Conservation (phyloP, 64 coral and sea anemone genomes). For the Acropora yongei region DNA sequence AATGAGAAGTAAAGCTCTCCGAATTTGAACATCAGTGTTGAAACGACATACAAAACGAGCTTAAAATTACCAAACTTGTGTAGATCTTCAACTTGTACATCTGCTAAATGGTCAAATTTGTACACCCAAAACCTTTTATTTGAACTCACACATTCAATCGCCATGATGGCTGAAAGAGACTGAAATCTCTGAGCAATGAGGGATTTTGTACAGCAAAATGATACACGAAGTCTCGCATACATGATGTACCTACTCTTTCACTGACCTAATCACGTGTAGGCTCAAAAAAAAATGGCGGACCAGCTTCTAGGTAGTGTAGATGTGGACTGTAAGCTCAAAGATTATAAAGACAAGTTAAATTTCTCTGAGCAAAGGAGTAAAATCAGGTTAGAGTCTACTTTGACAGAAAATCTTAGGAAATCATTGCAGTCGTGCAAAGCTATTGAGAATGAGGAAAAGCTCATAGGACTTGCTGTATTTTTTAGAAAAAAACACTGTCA, state of each 20-base stretch:
- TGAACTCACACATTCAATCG: not conserved
- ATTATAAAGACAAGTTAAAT: not conserved
- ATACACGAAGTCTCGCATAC: too few relatives aligned
- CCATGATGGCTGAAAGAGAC: too few relatives aligned
- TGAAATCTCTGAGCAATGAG: too few relatives aligned
- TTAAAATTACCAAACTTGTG: constrained; percentile 44
- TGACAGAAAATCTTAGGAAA: constrained; percentile 61
- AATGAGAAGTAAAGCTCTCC: constrained; percentile 1
- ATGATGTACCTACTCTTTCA: too few relatives aligned
- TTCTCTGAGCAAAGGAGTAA: constrained; percentile 34
- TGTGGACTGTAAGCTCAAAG: too few relatives aligned
- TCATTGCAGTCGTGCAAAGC: constrained; percentile 66
- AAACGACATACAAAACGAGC: not conserved
- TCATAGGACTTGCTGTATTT: constrained; percentile 60
- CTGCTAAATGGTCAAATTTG: constrained; percentile 34
- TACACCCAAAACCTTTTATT: constrained; percentile 10
- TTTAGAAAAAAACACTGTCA: constrained; percentile 43
- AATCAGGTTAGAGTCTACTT: constrained; percentile 10
- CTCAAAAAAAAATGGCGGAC: too few relatives aligned
- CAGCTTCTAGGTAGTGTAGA: too few relatives aligned
- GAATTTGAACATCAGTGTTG: not conserved
- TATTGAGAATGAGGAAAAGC: constrained; percentile 61
- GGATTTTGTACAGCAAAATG: too few relatives aligned
- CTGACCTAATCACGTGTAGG: too few relatives aligned
- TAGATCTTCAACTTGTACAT: constrained; percentile 48